phyloP scores from a whole-genome alignment of 2,113 vertebrate species.

The Jaculus jaculus region DNA sequence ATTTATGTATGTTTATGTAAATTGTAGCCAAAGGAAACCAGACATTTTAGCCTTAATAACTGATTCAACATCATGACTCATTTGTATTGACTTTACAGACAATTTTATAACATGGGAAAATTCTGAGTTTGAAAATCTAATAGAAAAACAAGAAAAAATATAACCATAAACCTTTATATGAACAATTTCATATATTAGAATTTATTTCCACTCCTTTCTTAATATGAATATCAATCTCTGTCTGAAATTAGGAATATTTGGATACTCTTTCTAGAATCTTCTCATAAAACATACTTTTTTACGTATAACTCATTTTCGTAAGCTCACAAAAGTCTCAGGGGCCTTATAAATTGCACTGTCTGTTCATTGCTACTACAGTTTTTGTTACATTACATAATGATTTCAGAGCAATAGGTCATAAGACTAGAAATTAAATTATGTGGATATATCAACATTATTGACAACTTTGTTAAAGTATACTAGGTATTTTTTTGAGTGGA shows the following conservation, averaged over 20 bases:
- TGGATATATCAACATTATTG: slow-evolving; percentile 46
- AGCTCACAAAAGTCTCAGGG: slow-evolving; percentile 49
- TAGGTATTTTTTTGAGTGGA: slow-evolving; percentile 26
- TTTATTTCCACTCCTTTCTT: slow-evolving; percentile 38
- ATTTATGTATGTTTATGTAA: not conserved
- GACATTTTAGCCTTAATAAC: not conserved
- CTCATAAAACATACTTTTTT: not conserved
- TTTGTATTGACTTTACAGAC: slow-evolving; percentile 46
- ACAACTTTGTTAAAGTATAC: slow-evolving; percentile 53
- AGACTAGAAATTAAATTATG: slow-evolving; percentile 63
- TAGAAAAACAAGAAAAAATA: slow-evolving; percentile 15
- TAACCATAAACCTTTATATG: slow-evolving; percentile 10
- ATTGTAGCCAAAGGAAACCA: not conserved
- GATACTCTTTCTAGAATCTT: slow-evolving; percentile 11
- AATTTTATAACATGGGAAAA: slow-evolving; percentile 30
- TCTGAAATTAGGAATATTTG: slow-evolving; percentile 21
- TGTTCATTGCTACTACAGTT: slow-evolving; percentile 28
- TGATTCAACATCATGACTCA: slow-evolving; percentile 58
- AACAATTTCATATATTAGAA: slow-evolving; percentile 39
- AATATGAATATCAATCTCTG: not conserved
- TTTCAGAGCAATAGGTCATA: slow-evolving; percentile 34
- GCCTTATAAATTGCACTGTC: not conserved
- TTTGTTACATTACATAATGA: slow-evolving; percentile 50
- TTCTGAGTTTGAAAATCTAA: slow-evolving; percentile 40
- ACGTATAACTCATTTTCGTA: not conserved